Evolutionary conservation across 2,797 vertebrate genomes (phyloP), one percentile per base, ranked within the genome.

Genomic region (Aulostomus chinensis): DNA sequence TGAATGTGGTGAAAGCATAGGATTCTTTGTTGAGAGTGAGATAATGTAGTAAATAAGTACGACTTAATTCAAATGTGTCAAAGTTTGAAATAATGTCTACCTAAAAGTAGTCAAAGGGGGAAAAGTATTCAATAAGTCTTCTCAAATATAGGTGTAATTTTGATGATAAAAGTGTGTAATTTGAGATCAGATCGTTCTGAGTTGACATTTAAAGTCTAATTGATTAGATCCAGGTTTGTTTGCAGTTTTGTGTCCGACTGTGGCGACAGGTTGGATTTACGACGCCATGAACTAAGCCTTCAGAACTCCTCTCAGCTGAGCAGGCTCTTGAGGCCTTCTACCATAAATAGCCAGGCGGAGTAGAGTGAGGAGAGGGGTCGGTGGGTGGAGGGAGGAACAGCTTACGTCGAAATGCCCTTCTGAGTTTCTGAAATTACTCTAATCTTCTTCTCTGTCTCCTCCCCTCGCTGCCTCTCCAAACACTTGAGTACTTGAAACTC

Each of bases 301-400:
- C 59, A 43, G 70, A 73, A 67, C 85, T 86, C 78, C 69, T 78
- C 42, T 40, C 49, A 54, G 75, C 34, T 69, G 61, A 56, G 58
- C 29, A 38, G 71, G 63, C 60, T 78, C 45, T 49, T 30, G 34
- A 80, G 78, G 76, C 64, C 89, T 88, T 76, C 83, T 88, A 86
- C 91, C 90, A 90, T 92, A 92, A 91, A 92, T 91, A 91, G 91
- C 76, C 86, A 81, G 78, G 73, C 64, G 39, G 78, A 75, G 59
- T 33, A 47, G 61, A 70, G 61, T 24, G 41, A 39, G 69, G 71
- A 58, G 73, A 65, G 60, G 58, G 45, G 17, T 49, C 9, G 9
- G 30, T 32, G 63, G 53, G 62, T 52, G 54, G 68, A 28, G 49
- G 55, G 16, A 64, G 59, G 6, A 2, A 15, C 6, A 1, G 62